phyloP scores from a whole-genome alignment of 2,797 vertebrate genomes.

The Dryobates pubescens region DNA sequence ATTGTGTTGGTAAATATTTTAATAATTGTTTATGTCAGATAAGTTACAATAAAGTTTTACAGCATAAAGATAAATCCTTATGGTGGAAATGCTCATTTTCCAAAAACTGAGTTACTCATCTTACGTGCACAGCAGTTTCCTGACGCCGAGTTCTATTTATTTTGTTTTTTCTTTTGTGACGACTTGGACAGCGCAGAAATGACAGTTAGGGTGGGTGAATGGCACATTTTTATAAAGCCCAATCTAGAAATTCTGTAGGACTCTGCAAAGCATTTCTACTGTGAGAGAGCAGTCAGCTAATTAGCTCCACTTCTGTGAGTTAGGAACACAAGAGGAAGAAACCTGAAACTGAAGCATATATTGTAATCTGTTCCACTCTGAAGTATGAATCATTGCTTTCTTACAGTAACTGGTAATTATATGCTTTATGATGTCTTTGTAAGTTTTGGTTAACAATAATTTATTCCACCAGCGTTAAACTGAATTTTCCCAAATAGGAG shows the following conservation, averaged over 20 bases:
- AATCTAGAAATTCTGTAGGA: neutral
- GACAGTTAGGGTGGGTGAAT: neutral
- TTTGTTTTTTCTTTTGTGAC: neutral
- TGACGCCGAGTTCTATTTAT: neutral
- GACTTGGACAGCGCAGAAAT: neutral
- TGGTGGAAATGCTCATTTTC: neutral
- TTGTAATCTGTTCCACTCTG: neutral
- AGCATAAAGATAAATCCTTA: neutral
- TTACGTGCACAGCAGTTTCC: neutral
- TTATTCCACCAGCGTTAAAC: neutral
- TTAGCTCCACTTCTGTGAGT: neutral
- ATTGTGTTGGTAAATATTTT: conserved; percentile 32
- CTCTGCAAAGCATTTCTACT: neutral
- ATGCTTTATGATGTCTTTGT: neutral
- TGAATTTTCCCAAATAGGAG: neutral
- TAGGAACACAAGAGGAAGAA: neutral
- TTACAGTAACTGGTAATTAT: neutral
- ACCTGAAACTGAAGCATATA: neutral
- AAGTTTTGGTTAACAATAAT: neutral
- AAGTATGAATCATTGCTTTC: neutral
- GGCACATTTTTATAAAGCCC: neutral
- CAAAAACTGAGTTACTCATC: neutral
- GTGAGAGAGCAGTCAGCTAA: neutral
- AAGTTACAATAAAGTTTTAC: conserved; percentile 4
- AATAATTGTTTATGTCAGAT: conserved; percentile 16